Percentiles rank a stretch among this genome's conserved stretches.
phyloP scores from a whole-genome alignment of 2,113 vertebrate genomes.

The Rostratula benghalensis region DNA sequence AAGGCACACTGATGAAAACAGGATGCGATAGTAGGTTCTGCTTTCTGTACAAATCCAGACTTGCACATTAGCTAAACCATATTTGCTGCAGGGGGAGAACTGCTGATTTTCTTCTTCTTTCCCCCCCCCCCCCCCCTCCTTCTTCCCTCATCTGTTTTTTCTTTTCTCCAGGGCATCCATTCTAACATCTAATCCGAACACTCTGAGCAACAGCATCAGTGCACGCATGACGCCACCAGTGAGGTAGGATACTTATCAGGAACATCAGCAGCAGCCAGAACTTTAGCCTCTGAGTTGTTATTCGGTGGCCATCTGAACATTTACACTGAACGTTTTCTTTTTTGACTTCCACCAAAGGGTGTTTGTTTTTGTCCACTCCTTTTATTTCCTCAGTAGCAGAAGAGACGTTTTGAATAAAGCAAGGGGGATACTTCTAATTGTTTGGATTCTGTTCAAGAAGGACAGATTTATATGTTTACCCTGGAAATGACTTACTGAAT shows the following conservation, averaged over 20 bases:
- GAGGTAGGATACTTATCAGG: not conserved
- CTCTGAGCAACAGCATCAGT: not conserved
- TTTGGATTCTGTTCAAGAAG: conserved; percentile 33
- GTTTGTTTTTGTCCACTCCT: conserved; percentile 42
- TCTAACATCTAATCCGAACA: not conserved
- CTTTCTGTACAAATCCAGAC: conserved; percentile 23
- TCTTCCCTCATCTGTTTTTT: not conserved
- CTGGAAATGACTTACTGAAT: conserved; percentile 69
- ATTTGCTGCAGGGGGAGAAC: not conserved
- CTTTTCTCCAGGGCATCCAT: not conserved
- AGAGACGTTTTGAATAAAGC: conserved; percentile 21
- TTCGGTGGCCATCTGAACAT: not conserved
- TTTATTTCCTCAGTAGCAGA: conserved; percentile 50
- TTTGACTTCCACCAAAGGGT: not conserved
- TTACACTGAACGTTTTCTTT: conserved; percentile 1
- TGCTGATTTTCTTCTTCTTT: not conserved
- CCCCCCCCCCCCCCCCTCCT: too few relatives aligned
- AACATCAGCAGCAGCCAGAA: not conserved
- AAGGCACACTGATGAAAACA: not conserved
- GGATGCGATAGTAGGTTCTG: not conserved
- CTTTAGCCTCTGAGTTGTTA: not conserved
- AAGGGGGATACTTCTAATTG: conserved; percentile 36
- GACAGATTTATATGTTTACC: conserved; percentile 61
- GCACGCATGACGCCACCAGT: not conserved
- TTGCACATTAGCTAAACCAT: conserved; percentile 4